Conservation (phyloP, 2,113 vertebrate genomes). For the Mungos mungo region DNA sequence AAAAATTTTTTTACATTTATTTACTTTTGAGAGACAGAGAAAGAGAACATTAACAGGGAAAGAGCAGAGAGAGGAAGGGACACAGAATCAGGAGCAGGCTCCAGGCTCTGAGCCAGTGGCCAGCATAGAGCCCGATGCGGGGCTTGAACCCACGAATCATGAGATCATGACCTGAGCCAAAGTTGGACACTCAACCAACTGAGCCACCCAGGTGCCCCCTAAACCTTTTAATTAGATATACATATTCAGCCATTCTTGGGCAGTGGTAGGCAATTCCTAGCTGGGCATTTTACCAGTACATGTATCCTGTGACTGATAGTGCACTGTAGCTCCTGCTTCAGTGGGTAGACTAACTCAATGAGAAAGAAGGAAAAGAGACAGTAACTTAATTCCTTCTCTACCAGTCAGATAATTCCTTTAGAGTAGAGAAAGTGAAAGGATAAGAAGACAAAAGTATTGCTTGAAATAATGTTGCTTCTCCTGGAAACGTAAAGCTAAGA, state of each 20-base stretch:
- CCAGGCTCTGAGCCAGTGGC: no score
- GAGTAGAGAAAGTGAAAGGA: not conserved
- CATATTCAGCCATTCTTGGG: not conserved
- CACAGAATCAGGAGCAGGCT: no score
- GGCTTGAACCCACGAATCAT: no score
- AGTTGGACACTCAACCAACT: no score
- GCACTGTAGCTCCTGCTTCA: not conserved
- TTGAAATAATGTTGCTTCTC: not conserved
- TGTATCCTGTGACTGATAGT: not conserved
- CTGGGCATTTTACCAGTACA: not conserved
- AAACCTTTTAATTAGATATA: not conserved
- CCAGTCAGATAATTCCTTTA: not conserved
- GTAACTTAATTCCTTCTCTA: not conserved
- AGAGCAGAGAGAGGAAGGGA: no score
- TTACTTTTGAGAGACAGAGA: no score
- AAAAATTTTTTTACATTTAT: no score
- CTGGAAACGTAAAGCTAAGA: not conserved
- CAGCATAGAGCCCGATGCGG: no score
- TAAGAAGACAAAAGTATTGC: no score
- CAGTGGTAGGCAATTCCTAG: not conserved
- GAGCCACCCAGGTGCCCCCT: no score
- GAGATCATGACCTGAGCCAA: no score
- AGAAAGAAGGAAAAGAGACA: not conserved
- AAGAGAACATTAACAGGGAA: no score
- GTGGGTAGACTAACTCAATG: not conserved